Base-by-base conservation (phyloP, 1,140 invertebrate genomes). In the Ephestia elutella region DNA sequence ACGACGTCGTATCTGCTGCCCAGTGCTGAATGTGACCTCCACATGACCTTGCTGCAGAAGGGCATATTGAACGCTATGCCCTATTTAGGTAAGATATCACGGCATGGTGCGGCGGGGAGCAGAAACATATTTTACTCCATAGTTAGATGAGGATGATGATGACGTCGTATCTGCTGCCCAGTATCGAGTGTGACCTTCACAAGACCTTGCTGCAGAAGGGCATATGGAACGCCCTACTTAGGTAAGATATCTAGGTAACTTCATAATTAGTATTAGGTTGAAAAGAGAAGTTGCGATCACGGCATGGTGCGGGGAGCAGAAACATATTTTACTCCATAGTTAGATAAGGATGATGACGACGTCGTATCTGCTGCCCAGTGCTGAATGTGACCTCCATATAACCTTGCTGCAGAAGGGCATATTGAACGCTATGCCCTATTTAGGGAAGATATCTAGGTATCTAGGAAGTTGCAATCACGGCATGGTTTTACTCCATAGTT, bases 311-410 rank as follows among this genome's bases (percentile, higher is more conserved):
- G n/a, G n/a, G n/a, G n/a, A n/a, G n/a, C n/a, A n/a, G n/a, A 13
- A 28, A 28, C 25, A 5, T 5, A 28, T 28, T 28, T 28, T 28
- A 28, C 3, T 28, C 8, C 25, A 28, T 28, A 28, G 3, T 28
- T 28, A 28, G 8, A 28, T n/a, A 28, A 28, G 8, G 8, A 28
- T 28, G 25, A 5, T 28, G 25, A 90, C 90, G 8, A 90, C 93
- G 56, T 91, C 93, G 0, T 93, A 92, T 70, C 90, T 94, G 18
- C 68, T 94, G 35, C 92, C 93, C 0, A 87, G 90, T 1, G 93
- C 92, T 0, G 91, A 93, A 66, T 94, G 93, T 66, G 93, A 94
- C 75, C 80, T 95, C 0, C 63, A 91, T 50, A 83, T 94, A 62
- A 87, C 90, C 9, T 66, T 92, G 0, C 68, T 91, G 21, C 82